Conservation (phyloP, 2,888 invertebrate genomes). For the Tolmerus cingulatus region DNA sequence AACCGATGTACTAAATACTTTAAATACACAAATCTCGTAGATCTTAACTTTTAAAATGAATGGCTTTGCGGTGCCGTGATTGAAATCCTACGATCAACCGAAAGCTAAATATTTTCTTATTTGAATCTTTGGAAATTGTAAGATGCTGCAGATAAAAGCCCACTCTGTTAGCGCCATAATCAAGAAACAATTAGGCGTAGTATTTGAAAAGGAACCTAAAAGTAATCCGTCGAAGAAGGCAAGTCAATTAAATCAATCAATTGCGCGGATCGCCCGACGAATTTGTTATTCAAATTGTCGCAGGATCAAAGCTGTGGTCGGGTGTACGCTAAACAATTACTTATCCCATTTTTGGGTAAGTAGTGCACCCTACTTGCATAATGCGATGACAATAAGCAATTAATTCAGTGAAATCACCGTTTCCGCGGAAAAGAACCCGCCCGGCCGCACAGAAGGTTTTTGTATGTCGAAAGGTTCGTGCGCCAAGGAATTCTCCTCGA, state of each 20-base stretch:
- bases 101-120: not conserved
- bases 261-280: not conserved
- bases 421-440: not conserved
- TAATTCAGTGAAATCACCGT: not conserved
- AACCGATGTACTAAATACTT: too few relatives aligned
- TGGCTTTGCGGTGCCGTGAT: not conserved
- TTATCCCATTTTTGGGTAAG: constrained; percentile 61
- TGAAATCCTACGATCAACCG: not conserved
- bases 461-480: not conserved
- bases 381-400: constrained; percentile 48
- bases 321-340: constrained; percentile 1
- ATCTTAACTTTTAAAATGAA: not conserved
- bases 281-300: constrained; percentile 36
- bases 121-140: not conserved
- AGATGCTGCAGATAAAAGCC: not conserved
- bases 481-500: constrained; percentile 20
- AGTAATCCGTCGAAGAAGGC: not conserved
- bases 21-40: not conserved
- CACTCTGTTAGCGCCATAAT: not conserved
- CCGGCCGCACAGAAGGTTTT: not conserved
- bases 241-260: constrained; percentile 3
- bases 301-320: not conserved
- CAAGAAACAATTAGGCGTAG: not conserved
- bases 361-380: constrained; percentile 64
- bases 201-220: not conserved